phyloP scores from a whole-genome alignment of 2,888 invertebrate genomes.

The Lasioglossum lativentre region DNA sequence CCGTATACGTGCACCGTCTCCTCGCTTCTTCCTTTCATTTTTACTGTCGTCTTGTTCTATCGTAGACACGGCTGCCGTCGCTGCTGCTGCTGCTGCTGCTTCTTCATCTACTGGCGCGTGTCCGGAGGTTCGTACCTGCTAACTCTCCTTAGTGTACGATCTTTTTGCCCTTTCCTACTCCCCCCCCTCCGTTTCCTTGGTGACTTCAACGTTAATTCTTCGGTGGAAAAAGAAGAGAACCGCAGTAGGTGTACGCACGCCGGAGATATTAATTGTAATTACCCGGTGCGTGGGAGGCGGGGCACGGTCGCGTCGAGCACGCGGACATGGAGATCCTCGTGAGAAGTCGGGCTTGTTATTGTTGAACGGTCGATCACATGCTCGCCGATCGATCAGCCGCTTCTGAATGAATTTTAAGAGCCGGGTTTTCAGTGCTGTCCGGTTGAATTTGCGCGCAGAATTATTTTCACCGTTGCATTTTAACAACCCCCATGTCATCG shows the following conservation, averaged over 20 bases:
- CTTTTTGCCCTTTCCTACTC: neutral
- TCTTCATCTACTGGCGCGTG: slow-evolving; percentile 4
- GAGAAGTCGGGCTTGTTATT: neutral
- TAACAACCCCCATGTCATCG: neutral
- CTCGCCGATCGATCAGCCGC: neutral
- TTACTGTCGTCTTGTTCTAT: slow-evolving; percentile 30
- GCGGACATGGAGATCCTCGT: slow-evolving; percentile 2
- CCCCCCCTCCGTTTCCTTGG: neutral
- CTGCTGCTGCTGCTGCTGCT: neutral
- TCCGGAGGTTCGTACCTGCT: slow-evolving; percentile 2
- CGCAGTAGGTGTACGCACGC: neutral
- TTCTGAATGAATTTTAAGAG: neutral
- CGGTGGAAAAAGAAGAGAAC: neutral
- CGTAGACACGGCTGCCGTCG: slow-evolving; percentile 8
- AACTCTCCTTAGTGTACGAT: neutral
- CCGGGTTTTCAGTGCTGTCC: neutral
- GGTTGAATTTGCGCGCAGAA: neutral
- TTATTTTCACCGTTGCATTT: too few species aligned
- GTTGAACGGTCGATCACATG: neutral
- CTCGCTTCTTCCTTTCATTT: neutral
- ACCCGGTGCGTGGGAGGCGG: neutral
- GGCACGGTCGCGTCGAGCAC: neutral
- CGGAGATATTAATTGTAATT: slow-evolving; percentile 9
- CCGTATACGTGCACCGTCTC: slow-evolving; percentile 44
- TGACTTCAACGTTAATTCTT: neutral